Conservation (phyloP, 2,888 invertebrate genomes). For the Synanthedon myopaeformis region DNA sequence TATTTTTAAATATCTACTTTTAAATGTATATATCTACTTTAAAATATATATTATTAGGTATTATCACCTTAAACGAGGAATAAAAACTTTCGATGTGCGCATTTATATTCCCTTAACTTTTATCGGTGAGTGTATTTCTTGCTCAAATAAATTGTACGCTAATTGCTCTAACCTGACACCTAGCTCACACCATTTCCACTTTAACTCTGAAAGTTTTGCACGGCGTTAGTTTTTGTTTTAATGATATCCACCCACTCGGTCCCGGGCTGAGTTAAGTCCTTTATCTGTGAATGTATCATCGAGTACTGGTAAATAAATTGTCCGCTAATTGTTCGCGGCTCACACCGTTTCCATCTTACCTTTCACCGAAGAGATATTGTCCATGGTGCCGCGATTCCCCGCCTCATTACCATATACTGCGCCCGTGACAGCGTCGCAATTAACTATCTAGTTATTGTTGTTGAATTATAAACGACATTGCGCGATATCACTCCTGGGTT, state of each 20-base stretch:
- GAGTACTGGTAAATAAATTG: not conserved
- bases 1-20: no score
- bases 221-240: not conserved
- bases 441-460: slow-evolving; percentile 71
- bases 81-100: no score
- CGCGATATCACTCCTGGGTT: slow-evolving; percentile 43
- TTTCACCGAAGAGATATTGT: slow-evolving; percentile 70
- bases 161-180: not conserved
- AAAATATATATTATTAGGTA: no score
- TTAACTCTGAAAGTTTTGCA: not conserved
- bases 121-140: not conserved
- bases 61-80: no score
- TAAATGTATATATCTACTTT: no score
- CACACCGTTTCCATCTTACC: slow-evolving; percentile 25
- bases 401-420: slow-evolving; percentile 70
- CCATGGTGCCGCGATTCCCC: slow-evolving; percentile 62
- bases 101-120: not conserved
- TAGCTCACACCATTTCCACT: not conserved
- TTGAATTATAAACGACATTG: slow-evolving; percentile 65
- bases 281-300: not conserved
- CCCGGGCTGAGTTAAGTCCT: not conserved
- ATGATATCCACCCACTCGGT: not conserved
- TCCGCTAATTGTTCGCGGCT: not conserved
- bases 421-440: slow-evolving; percentile 68
- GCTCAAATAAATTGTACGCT: not conserved